Base-by-base conservation (phyloP, 2,888 invertebrate genomes). In the Mimumesa dahlbomi region DNA sequence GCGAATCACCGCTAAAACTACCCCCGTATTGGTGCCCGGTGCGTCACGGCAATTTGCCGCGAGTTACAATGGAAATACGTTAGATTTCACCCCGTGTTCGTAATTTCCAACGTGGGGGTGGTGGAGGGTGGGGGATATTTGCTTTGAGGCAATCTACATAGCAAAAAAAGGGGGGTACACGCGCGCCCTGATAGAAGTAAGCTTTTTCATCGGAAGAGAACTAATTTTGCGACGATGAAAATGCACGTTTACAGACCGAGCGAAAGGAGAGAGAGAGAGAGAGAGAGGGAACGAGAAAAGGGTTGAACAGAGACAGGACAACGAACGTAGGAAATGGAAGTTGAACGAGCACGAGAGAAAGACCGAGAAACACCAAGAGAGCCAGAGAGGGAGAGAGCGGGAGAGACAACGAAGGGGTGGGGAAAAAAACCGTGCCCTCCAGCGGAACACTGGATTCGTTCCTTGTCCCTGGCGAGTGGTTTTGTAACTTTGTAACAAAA, bases 401-500 rank as follows among this genome's bases (percentile, higher is more conserved):
- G 42, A 11, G 16, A 31, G 57, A 22, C 34, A 70, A 13, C 6
- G 48, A 48, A 25, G 48, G 45, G 13, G 45, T 5, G 22, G 4
- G n/a, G 52, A 31, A 45, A 62, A 54, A 64, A 58, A 61, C 63
- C 63, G 66, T 69, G 69, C 70, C 67, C 62, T 63, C 57, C 42
- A 69, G 71, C 76, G 71, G 66, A 67, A 45, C 65, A 54, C 56
- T 75, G 78, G 69, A 79, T 79, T 76, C 68, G 56, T 75, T 72
- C 70, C 66, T 69, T 68, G 63, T 76, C 57, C 59, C 73, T 54
- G 66, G 73, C 57, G 71, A 67, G 73, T 61, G 79, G 79, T 74
- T 74, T 77, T 77, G 71, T 69, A 79, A 74, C 79, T 77, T 77
- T 77, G 72, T 79, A 73, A 79, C 74, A 74, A 69, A 79, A 73